These are phyloP conservation scores for Graphium colonna DNA, from an alignment of 2,888 invertebrate genomes.

Conservation along the genomic window DNA sequence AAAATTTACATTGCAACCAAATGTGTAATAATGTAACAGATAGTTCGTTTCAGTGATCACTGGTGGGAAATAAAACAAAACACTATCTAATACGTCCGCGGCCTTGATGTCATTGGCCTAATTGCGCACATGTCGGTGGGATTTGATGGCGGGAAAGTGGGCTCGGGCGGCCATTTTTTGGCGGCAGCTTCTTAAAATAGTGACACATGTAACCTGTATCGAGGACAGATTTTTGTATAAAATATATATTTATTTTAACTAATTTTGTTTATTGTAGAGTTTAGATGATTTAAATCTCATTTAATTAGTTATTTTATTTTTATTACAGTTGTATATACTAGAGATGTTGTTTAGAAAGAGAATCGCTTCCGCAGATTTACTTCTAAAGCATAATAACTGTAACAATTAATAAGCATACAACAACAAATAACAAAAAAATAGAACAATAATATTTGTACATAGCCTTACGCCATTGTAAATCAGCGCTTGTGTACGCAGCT, in stretches of 20 bases:
- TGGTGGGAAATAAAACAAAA: background rate
- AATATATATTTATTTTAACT: no score
- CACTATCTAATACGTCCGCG: background rate
- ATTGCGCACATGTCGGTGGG: conserved; percentile 16
- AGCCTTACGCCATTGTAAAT: conserved; percentile 8
- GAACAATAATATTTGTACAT: conserved; percentile 18
- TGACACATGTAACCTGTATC: background rate
- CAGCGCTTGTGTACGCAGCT: background rate
- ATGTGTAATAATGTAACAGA: background rate
- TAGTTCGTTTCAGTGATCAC: background rate
- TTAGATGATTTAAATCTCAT: no score
- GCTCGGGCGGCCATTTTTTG: background rate
- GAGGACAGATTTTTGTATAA: no score
- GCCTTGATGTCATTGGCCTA: conserved; percentile 21
- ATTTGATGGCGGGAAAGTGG: conserved; percentile 14
- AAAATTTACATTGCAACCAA: background rate
- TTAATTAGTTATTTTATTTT: no score
- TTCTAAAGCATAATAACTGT: conserved; percentile 5
- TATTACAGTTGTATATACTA: background rate
- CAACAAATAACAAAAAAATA: conserved; percentile 12
- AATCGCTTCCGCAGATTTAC: conserved; percentile 12
- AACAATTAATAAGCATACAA: background rate
- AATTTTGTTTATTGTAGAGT: no score
- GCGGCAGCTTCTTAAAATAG: conserved; percentile 4
- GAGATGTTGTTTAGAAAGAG: conserved; percentile 8